phyloP scores from a whole-genome alignment of 2,113 vertebrate genomes.

The Perca flavescens region DNA sequence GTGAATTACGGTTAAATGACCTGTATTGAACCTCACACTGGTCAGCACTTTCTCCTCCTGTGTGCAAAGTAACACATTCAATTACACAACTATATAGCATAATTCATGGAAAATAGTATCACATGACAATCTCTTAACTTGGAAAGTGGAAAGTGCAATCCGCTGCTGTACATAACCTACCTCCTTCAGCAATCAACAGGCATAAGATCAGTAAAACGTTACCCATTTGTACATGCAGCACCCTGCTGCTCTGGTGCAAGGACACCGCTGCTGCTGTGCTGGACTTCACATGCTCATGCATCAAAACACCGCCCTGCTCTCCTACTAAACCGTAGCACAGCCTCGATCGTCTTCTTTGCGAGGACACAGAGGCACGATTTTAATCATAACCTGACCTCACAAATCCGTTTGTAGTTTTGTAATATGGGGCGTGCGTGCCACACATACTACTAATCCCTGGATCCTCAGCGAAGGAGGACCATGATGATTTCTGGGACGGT shows the following conservation, averaged over 20 bases:
- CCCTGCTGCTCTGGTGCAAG: conserved; percentile 1
- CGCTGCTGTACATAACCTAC: background rate
- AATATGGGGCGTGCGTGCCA: conserved; percentile 44
- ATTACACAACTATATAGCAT: background rate
- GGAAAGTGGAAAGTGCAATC: background rate
- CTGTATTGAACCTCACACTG: too few relatives aligned
- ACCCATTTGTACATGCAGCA: background rate
- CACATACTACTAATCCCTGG: conserved; percentile 77
- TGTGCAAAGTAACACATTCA: background rate
- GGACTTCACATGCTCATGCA: conserved; percentile 2
- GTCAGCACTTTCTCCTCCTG: background rate
- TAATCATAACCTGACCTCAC: conserved; percentile 59
- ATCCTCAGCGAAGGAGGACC: conserved; percentile 74
- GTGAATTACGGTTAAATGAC: too few relatives aligned
- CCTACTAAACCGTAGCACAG: background rate
- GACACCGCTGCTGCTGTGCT: background rate
- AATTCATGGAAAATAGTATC: background rate
- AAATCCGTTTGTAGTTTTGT: conserved; percentile 56
- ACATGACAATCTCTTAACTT: background rate
- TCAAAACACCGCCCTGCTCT: conserved; percentile 15
- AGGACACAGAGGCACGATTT: conserved; percentile 36
- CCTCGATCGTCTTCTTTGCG: background rate
- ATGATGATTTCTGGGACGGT: conserved; percentile 77
- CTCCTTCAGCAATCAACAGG: background rate
- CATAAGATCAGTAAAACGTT: background rate